A percentile compares a stretch with the other conserved stretches of the same genome.
Evolutionary conservation across 1,140 invertebrate species (phyloP).

Genomic region (Formica selysi): DNA sequence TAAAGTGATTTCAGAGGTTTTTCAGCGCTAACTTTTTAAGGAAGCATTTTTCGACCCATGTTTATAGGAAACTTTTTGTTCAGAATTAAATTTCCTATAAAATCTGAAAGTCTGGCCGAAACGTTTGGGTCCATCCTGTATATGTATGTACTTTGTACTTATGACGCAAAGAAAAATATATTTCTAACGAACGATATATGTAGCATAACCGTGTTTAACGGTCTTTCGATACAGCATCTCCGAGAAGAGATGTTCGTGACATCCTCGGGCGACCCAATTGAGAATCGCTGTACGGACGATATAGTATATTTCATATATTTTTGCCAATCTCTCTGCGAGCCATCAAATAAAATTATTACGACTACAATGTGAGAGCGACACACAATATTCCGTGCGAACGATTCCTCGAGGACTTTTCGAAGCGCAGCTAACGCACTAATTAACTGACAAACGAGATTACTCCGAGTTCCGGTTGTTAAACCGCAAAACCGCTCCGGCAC

Average conservation of each 20-base stretch:
- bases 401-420: conserved; percentile 63
- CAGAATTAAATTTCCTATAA: too few relatives aligned
- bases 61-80: too few relatives aligned
- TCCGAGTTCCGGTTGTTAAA: conserved; percentile 73
- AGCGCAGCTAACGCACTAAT: conserved; percentile 70
- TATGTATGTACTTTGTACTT: too few relatives aligned
- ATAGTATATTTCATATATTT: conserved; percentile 57
- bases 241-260: conserved; percentile 31
- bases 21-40: too few relatives aligned
- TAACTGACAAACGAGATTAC: conserved; percentile 72
- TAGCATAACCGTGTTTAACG: neutral
- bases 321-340: conserved; percentile 42
- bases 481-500: conserved; percentile 59
- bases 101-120: too few relatives aligned
- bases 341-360: conserved; percentile 59
- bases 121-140: too few relatives aligned
- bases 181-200: neutral
- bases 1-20: too few relatives aligned
- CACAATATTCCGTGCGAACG: conserved; percentile 21
- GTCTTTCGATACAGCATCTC: conserved; percentile 19
- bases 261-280: conserved; percentile 31
- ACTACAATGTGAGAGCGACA: conserved; percentile 29
- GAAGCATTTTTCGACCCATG: too few relatives aligned
- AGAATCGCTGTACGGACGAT: conserved; percentile 44
- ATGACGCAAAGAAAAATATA: neutral